Evolutionary conservation across 1,140 invertebrate genomes (phyloP).

Genomic region (Lordiphosa clarofinis): DNA sequence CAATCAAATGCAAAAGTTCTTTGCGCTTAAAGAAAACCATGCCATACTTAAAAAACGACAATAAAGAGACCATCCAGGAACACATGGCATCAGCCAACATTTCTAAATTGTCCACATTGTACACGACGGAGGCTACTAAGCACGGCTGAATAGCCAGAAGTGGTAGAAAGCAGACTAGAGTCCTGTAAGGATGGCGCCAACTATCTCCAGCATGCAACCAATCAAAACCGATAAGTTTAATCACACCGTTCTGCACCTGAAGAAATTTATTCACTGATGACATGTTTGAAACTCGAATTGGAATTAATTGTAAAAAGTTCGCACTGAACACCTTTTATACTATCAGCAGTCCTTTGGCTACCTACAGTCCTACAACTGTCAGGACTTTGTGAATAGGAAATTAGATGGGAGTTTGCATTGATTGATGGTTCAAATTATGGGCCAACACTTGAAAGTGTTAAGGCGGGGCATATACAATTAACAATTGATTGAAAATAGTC

Average conservation of each 20-base stretch:
- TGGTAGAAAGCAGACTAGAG: conserved; percentile 9
- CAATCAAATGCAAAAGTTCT: conserved; percentile 26
- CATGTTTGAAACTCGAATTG: background rate
- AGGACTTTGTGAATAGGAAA: conserved; percentile 3
- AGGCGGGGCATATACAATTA: background rate
- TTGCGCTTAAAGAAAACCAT: conserved; percentile 27
- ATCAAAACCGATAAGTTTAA: conserved; percentile 28
- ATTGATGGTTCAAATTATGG: background rate
- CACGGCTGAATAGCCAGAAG: conserved; percentile 31
- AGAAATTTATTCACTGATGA: conserved; percentile 21
- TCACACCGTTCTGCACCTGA: conserved; percentile 23
- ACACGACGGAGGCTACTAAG: conserved; percentile 24
- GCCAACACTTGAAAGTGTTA: background rate
- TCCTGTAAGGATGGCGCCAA: conserved; percentile 35
- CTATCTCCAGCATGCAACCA: conserved; percentile 17
- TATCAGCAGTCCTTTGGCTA: background rate
- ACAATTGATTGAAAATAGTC: no score
- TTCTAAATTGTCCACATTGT: conserved; percentile 30
- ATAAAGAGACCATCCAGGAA: conserved; percentile 25
- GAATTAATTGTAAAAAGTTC: background rate
- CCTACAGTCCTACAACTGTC: background rate
- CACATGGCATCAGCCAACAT: conserved; percentile 34
- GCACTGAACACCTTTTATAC: background rate
- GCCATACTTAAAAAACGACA: conserved; percentile 40
- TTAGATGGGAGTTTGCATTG: background rate